Conservation (phyloP, 2,113 vertebrate genomes). For the Lycaon pictus region DNA sequence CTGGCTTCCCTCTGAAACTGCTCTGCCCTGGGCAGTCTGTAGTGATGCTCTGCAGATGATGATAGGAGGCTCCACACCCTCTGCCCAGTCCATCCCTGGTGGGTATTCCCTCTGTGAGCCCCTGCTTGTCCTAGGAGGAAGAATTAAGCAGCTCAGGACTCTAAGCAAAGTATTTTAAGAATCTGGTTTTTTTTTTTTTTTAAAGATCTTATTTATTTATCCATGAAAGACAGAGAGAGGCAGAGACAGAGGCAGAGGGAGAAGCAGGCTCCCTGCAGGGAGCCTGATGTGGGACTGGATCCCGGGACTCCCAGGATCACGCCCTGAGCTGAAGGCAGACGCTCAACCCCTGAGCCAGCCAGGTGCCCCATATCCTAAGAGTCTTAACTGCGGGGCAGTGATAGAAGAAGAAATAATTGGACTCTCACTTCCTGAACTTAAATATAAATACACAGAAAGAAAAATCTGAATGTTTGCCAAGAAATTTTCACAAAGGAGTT, state of each 20-base stretch:
- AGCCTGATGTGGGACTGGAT: too few species aligned
- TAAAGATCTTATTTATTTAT: too few species aligned
- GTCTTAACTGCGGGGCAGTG: not conserved
- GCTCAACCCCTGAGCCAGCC: too few species aligned
- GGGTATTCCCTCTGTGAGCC: not conserved
- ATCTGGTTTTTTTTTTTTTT: not conserved
- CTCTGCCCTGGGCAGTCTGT: not conserved
- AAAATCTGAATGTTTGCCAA: slow-evolving; percentile 23
- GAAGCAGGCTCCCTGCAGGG: too few species aligned
- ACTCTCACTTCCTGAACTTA: not conserved
- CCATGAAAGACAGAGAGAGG: too few species aligned
- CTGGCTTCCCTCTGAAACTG: not conserved
- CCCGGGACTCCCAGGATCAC: too few species aligned
- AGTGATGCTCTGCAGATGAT: not conserved
- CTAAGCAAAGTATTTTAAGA: not conserved
- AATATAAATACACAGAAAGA: slow-evolving; percentile 14
- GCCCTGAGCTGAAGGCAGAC: too few species aligned
- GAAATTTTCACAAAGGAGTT: not conserved
- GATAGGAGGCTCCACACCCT: not conserved
- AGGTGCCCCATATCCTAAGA: too few species aligned
- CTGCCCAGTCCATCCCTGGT: not conserved
- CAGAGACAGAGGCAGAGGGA: too few species aligned
- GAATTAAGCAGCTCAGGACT: not conserved
- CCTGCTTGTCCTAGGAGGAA: not conserved
- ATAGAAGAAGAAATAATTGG: not conserved